phyloP scores from a whole-genome alignment of 2,888 invertebrate genomes.

The Therioaphis trifolii region DNA sequence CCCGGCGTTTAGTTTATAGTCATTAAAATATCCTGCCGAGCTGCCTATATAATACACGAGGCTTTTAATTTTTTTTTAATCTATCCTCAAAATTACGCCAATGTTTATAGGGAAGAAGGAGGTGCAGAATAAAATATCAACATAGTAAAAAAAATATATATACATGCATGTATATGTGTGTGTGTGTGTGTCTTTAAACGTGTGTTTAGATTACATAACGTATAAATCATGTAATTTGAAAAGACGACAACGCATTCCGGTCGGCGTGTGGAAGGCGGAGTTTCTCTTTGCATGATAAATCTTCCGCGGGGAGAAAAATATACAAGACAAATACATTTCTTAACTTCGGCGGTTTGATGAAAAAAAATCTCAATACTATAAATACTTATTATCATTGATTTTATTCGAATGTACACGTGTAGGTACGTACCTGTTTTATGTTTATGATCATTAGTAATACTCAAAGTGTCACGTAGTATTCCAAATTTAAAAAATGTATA shows the following conservation, averaged over 20 bases:
- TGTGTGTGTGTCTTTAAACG: constrained; percentile 47
- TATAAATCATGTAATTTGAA: constrained; percentile 59
- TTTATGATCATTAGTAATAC: too few species aligned
- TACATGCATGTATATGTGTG: not conserved
- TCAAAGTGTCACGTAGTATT: too few species aligned
- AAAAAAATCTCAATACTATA: not conserved
- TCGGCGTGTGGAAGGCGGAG: constrained; percentile 41
- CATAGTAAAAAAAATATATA: constrained; percentile 19
- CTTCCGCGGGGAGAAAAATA: not conserved
- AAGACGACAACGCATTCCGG: constrained; percentile 56
- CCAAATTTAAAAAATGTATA: too few species aligned
- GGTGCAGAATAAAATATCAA: constrained; percentile 21
- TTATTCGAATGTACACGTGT: too few species aligned
- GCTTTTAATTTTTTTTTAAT: constrained; percentile 55
- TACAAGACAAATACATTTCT: constrained; percentile 31
- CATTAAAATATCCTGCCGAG: constrained; percentile 61
- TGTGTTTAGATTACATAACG: constrained; percentile 57
- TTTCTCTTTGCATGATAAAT: constrained; percentile 46
- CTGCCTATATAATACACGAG: constrained; percentile 40
- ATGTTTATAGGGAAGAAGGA: constrained; percentile 35
- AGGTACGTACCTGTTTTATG: too few species aligned
- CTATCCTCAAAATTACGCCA: constrained; percentile 53
- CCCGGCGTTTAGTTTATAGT: constrained; percentile 59
- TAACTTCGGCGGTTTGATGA: not conserved
- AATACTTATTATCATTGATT: not conserved